phyloP scores from a whole-genome alignment of 2,888 invertebrate genomes.

The Lasius fuliginosus region DNA sequence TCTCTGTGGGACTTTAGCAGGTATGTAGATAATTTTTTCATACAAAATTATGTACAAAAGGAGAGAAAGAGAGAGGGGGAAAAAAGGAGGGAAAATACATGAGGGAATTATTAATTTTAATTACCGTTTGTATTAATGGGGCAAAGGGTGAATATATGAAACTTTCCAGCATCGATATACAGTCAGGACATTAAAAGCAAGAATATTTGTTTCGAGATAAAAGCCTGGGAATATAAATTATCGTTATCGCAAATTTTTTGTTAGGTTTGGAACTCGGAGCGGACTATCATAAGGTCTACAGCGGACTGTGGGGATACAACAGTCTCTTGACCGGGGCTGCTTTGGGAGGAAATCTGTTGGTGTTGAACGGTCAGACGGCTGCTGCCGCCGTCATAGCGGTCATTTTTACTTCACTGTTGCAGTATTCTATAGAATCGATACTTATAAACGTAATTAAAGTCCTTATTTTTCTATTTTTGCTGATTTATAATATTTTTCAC shows the following conservation, averaged over 20 bases:
- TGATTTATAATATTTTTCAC: not conserved
- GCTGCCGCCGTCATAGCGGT: slow-evolving; percentile 81
- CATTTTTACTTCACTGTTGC: slow-evolving; percentile 83
- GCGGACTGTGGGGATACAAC: slow-evolving; percentile 86
- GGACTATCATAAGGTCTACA: slow-evolving; percentile 80
- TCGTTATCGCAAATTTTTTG: not conserved
- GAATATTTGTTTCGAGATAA: not conserved
- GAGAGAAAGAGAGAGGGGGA: not conserved
- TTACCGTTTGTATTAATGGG: not conserved
- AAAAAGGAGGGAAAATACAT: not conserved
- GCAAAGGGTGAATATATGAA: not conserved
- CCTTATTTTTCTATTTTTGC: not conserved
- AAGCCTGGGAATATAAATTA: not conserved
- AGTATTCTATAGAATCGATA: slow-evolving; percentile 79
- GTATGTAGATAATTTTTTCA: slow-evolving; percentile 76
- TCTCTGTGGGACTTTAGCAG: slow-evolving; percentile 83
- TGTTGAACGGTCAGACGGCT: slow-evolving; percentile 83
- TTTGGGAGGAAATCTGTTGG: slow-evolving; percentile 85
- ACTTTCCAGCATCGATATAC: not conserved
- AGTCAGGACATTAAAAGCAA: not conserved
- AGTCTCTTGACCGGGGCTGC: slow-evolving; percentile 84
- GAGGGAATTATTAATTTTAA: slow-evolving; percentile 13
- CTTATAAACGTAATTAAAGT: slow-evolving; percentile 77
- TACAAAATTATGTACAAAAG: not conserved
- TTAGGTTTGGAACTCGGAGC: slow-evolving; percentile 78